Evolutionary conservation across 1,140 invertebrate species (phyloP).

Genomic region (Psilanteris sp.): DNA sequence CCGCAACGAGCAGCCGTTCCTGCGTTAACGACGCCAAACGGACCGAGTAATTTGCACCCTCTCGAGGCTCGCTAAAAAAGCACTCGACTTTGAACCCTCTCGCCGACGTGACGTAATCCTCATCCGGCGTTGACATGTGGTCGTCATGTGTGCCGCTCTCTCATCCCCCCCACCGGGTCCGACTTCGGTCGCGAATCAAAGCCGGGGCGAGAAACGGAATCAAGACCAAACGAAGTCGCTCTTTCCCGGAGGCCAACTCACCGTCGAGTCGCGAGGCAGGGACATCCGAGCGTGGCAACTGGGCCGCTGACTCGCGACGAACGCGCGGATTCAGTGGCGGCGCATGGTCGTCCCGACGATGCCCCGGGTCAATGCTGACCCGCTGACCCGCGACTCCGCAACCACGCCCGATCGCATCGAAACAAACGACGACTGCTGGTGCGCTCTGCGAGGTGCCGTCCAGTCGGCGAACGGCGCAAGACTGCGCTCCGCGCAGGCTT

Average conservation of each 20-base stretch:
- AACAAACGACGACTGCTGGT: no score
- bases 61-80: slow-evolving; percentile 10
- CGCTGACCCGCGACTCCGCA: no score
- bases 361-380: no score
- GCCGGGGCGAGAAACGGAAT: no score
- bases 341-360: not conserved
- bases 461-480: slow-evolving; percentile 39
- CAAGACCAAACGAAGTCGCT: no score
- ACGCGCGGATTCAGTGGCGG: slow-evolving; percentile 15
- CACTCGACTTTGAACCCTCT: slow-evolving; percentile 25
- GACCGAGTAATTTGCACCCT: not conserved
- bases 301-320: slow-evolving; percentile 45
- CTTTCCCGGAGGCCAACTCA: no score
- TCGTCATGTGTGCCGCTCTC: no score
- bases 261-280: slow-evolving; percentile 45
- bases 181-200: no score
- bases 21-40: no score
- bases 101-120: slow-evolving; percentile 19
- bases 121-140: slow-evolving; percentile 31
- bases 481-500: slow-evolving; percentile 30
- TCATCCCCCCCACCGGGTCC: no score
- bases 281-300: slow-evolving; percentile 38
- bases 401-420: no score
- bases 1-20: no score
- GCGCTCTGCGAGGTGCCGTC: slow-evolving; percentile 15